phyloP scores from a whole-genome alignment of 2,113 vertebrate genomes.

The Baryphthengus martii region DNA sequence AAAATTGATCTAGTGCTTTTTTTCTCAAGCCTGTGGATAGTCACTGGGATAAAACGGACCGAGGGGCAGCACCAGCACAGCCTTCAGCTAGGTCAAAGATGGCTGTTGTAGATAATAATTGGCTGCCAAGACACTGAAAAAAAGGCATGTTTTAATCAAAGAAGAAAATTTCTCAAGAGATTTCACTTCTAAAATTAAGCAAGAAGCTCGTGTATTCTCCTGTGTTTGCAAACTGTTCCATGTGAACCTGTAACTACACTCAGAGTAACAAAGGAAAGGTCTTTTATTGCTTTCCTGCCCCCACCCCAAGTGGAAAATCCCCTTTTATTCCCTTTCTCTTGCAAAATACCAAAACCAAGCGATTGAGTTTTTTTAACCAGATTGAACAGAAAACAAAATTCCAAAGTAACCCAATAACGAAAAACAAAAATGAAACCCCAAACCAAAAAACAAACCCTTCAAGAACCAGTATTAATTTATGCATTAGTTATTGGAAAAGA shows the following conservation, averaged over 20 bases:
- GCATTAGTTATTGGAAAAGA: not conserved
- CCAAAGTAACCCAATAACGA: no score
- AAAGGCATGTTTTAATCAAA: not conserved
- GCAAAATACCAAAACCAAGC: not conserved
- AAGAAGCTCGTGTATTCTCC: not conserved
- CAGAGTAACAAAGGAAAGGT: not conserved
- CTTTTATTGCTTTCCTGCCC: not conserved
- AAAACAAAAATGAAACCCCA: not conserved
- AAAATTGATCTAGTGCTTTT: not conserved
- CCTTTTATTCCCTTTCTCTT: not conserved
- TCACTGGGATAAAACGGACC: not conserved
- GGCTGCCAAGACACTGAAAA: not conserved
- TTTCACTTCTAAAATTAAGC: slow-evolving; percentile 8
- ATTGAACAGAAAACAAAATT: not conserved
- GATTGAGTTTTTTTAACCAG: not conserved
- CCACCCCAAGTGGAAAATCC: no score
- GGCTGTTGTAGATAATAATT: not conserved
- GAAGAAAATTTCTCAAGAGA: not conserved
- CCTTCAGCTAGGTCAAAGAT: not conserved
- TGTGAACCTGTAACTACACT: not conserved
- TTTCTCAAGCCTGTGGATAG: not conserved
- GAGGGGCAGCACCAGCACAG: not conserved
- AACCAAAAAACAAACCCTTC: not conserved
- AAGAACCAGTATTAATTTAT: not conserved
- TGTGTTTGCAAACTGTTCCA: not conserved